Evolutionary conservation across 1,140 invertebrate species (phyloP).

Genomic region (Zaprionus ornatus): DNA sequence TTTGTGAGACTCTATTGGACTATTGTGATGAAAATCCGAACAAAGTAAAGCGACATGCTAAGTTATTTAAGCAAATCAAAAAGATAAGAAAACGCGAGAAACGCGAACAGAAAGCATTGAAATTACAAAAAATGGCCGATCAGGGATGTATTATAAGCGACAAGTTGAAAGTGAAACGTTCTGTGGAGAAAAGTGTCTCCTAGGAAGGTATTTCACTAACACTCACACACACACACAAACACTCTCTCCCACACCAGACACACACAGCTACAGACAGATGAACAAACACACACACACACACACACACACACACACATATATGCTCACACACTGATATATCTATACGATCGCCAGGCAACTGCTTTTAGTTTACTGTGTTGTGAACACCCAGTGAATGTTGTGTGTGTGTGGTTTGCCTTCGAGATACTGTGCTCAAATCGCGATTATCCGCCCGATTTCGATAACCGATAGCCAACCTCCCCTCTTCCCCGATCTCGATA

Average conservation of each 20-base stretch:
- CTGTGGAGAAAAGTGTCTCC: slow-evolving; percentile 81
- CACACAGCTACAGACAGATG: neutral
- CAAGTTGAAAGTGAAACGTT: slow-evolving; percentile 80
- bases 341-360: slow-evolving; percentile 18
- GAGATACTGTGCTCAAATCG: slow-evolving; percentile 11
- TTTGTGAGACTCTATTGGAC: slow-evolving; percentile 96
- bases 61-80: slow-evolving; percentile 90
- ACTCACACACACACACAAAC: slow-evolving; percentile 3
- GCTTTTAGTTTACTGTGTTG: slow-evolving; percentile 17
- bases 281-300: neutral
- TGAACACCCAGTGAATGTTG: slow-evolving; percentile 11
- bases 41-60: slow-evolving; percentile 91
- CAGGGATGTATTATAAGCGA: slow-evolving; percentile 83
- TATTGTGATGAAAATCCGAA: slow-evolving; percentile 94
- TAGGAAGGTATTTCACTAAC: slow-evolving; percentile 54
- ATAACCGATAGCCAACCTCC: neutral
- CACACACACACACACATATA: neutral
- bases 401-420: slow-evolving; percentile 14
- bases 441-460: neutral
- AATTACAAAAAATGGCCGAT: slow-evolving; percentile 84
- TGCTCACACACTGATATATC: neutral
- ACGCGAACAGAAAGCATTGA: slow-evolving; percentile 83
- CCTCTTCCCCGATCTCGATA: neutral
- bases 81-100: slow-evolving; percentile 88
- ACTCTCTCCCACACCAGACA: neutral